A percentile compares a stretch with the other conserved stretches of the same genome.
Evolutionary conservation across 2,797 vertebrate species (phyloP).

Genomic region (Ceryle rudis): DNA sequence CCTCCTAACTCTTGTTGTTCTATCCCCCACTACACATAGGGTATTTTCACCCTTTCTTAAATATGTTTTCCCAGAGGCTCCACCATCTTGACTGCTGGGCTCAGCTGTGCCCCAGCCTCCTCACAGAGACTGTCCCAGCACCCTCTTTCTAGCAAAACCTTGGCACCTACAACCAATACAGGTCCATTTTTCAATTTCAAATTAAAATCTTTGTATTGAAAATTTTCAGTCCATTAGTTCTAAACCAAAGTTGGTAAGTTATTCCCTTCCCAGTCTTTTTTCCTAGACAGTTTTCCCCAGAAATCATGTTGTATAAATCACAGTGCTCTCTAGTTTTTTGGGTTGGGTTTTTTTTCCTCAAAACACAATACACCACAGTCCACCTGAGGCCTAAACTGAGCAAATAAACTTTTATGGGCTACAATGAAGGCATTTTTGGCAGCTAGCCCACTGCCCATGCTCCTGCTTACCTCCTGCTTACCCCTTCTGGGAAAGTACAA

Average conservation of each 20-base stretch:
- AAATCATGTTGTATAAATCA: not conserved
- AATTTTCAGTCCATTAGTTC: not conserved
- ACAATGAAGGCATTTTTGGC: not conserved
- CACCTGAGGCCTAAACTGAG: not conserved
- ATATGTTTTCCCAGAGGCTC: rapidly evolving
- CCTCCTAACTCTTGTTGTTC: not conserved
- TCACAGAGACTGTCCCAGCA: rapidly evolving
- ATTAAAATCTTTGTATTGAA: not conserved
- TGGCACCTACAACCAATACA: not conserved
- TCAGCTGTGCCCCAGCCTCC: rapidly evolving
- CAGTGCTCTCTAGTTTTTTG: not conserved
- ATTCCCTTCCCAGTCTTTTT: not conserved
- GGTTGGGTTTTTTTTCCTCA: not conserved
- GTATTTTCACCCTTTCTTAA: not conserved
- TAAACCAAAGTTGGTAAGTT: not conserved
- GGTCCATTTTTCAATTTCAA: not conserved
- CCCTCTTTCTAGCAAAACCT: not conserved
- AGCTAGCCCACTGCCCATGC: not conserved
- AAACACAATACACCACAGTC: not conserved
- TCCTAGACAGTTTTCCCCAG: not conserved
- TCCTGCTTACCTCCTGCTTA: not conserved
- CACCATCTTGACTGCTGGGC: rapidly evolving
- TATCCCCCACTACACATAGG: not conserved
- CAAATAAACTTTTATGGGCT: not conserved
- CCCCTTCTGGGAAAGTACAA: not conserved